Percentiles rank a stretch among this genome's conserved stretches.
Conservation (phyloP, 2,113 vertebrate genomes). For the cattle (Bos taurus) region DNA sequence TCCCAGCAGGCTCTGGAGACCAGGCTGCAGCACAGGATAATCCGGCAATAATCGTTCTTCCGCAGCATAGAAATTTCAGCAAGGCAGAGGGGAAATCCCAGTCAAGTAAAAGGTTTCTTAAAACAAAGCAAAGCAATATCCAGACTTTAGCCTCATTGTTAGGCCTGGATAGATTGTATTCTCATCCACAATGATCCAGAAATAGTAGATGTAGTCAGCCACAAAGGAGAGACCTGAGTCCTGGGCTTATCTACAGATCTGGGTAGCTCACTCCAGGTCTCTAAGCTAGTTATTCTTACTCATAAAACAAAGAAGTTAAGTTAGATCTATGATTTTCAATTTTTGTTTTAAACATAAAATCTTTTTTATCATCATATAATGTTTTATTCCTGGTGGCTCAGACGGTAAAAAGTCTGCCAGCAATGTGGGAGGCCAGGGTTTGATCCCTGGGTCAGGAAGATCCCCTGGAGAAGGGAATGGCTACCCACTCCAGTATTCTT, state of each 20-base stretch:
- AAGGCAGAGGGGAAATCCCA: neutral
- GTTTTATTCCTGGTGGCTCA: neutral
- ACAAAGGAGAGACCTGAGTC: neutral
- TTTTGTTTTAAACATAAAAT: neutral
- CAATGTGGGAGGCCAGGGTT: neutral
- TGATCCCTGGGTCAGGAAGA: neutral
- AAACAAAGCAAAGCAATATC: neutral
- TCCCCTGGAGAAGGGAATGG: neutral
- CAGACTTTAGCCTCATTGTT: neutral
- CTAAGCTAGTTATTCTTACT: neutral
- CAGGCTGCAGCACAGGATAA: neutral
- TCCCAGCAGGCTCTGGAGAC: constrained; percentile 36
- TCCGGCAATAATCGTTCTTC: neutral
- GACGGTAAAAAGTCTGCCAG: neutral
- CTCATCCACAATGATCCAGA: neutral
- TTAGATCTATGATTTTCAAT: neutral
- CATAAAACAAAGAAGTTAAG: neutral
- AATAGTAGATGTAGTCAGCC: neutral
- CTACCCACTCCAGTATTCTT: neutral
- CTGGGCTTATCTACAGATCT: neutral
- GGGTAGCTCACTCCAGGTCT: neutral
- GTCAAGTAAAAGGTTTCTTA: constrained; percentile 6
- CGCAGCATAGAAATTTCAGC: constrained; percentile 27
- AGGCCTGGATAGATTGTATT: neutral
- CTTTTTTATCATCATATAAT: neutral